These are phyloP conservation scores for Caenorhabditis plicata DNA, from an alignment of 2,888 invertebrate genomes.

Conservation along the genomic window DNA sequence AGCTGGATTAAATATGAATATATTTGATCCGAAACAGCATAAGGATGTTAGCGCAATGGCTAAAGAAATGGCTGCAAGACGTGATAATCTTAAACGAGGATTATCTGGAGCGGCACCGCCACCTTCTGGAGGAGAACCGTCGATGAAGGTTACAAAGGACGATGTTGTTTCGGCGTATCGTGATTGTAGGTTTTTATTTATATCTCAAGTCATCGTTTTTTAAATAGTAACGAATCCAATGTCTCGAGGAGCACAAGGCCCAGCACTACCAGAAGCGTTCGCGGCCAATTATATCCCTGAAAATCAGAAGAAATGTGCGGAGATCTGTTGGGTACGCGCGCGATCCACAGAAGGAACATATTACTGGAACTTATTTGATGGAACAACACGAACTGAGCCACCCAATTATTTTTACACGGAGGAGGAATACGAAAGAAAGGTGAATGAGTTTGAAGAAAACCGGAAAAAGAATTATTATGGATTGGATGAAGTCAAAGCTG, in stretches of 20 bases:
- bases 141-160: constrained; percentile 19
- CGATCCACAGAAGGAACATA: constrained; percentile 45
- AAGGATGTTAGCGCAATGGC: constrained; percentile 42
- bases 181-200: constrained; percentile 16
- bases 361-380: constrained; percentile 54
- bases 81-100: constrained; percentile 19
- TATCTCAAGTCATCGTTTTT: constrained; percentile 2
- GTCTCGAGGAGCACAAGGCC: constrained; percentile 23
- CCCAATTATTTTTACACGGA: constrained; percentile 46
- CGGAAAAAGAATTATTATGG: constrained; percentile 27
- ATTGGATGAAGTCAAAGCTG: constrained; percentile 25
- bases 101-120: not conserved
- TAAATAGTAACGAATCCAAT: constrained; percentile 29
- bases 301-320: constrained; percentile 19
- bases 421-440: constrained; percentile 31
- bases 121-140: constrained; percentile 6
- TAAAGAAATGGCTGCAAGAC: constrained; percentile 35
- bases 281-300: constrained; percentile 21
- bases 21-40: constrained; percentile 37
- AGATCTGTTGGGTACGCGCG: constrained; percentile 52
- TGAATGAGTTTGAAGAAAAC: constrained; percentile 16
- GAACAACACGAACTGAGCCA: constrained; percentile 44
- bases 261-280: constrained; percentile 24
- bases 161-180: constrained; percentile 28
- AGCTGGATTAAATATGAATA: constrained; percentile 35